Conservation (phyloP, 2,113 vertebrate genomes). For the Cynoglossus semilaevis region DNA sequence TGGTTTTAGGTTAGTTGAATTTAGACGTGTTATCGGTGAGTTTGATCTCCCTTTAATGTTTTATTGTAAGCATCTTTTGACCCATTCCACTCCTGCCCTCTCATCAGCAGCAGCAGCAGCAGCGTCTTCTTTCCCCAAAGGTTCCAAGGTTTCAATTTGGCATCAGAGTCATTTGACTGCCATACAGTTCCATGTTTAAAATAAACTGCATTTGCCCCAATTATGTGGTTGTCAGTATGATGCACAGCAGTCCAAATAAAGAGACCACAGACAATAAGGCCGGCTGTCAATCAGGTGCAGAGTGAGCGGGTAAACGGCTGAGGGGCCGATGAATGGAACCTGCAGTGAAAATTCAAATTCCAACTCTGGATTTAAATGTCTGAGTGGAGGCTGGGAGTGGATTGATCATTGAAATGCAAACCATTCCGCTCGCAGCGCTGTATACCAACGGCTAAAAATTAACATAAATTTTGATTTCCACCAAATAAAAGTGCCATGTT, state of each 20-base stretch:
- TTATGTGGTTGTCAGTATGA: conserved; percentile 44
- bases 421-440: conserved; percentile 43
- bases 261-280: conserved; percentile 47
- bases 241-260: conserved; percentile 43
- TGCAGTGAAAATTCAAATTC: conserved; percentile 60
- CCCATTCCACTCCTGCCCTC: conserved; percentile 1
- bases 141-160: conserved; percentile 19
- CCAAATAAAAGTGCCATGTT: conserved; percentile 46
- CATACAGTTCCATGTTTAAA: conserved; percentile 20
- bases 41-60: conserved; percentile 28
- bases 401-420: conserved; percentile 74
- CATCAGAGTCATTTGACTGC: conserved; percentile 15
- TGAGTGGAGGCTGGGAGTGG: conserved; percentile 60
- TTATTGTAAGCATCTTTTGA: conserved; percentile 41
- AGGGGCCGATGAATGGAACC: conserved; percentile 29
- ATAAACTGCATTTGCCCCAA: conserved; percentile 38
- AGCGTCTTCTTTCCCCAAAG: conserved; percentile 15
- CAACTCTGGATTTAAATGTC: conserved; percentile 71
- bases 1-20: conserved; percentile 25
- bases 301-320: conserved; percentile 24
- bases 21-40: conserved; percentile 9
- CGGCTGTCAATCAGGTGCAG: conserved; percentile 48
- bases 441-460: conserved; percentile 55
- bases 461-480: conserved; percentile 64
- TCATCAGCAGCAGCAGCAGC: conserved; percentile 15